Conservation (phyloP, 1,140 invertebrate genomes). For the Lordiphosa mommai region DNA sequence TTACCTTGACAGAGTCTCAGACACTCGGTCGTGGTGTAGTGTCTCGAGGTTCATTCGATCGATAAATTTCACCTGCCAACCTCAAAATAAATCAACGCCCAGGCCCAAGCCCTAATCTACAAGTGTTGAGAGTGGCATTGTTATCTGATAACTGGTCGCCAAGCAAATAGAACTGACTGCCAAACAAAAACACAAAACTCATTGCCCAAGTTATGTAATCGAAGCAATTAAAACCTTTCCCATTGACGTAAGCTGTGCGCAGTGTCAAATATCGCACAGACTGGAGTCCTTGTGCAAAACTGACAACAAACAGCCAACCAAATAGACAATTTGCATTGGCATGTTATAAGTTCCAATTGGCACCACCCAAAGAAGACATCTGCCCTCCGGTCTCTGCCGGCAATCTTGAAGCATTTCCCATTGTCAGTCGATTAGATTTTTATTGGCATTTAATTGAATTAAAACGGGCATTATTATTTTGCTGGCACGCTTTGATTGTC, state of each 20-base stretch:
- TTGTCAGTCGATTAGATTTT: conserved; percentile 63
- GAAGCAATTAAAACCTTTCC: conserved; percentile 27
- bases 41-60: conserved; percentile 9
- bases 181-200: conserved; percentile 10
- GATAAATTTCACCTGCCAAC: conserved; percentile 1
- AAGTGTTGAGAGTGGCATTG: conserved; percentile 31
- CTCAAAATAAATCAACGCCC: conserved; percentile 31
- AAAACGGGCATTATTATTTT: conserved; percentile 65
- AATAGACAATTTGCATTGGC: conserved; percentile 29
- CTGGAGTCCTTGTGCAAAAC: conserved; percentile 32
- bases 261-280: conserved; percentile 51
- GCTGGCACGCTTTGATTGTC: conserved; percentile 62
- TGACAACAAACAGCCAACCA: conserved; percentile 49
- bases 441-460: conserved; percentile 71
- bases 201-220: conserved; percentile 42
- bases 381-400: not conserved
- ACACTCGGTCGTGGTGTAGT: not conserved
- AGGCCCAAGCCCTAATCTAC: conserved; percentile 35
- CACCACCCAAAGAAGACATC: not conserved
- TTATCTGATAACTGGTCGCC: conserved; percentile 53
- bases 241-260: conserved; percentile 36
- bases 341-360: conserved; percentile 23
- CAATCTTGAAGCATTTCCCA: conserved; percentile 17
- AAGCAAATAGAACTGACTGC: conserved; percentile 20
- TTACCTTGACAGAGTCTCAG: conserved; percentile 4